Evolutionary conservation across 2,113 vertebrate species (phyloP).

Genomic region (Camelus bactrianus): DNA sequence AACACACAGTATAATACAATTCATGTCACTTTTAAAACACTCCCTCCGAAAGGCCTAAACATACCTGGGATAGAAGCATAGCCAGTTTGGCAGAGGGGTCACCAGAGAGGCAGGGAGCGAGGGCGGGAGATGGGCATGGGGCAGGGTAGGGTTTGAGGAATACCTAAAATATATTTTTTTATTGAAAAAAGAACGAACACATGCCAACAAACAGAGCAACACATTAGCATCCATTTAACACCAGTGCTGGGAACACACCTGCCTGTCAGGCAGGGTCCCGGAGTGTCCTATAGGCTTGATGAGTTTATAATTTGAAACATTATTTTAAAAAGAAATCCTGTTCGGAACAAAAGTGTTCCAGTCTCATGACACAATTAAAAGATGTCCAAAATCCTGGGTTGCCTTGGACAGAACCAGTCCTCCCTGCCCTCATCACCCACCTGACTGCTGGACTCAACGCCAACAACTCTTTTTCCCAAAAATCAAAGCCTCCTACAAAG

Average conservation of each 20-base stretch:
- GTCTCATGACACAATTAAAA: background rate
- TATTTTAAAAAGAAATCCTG: constrained; percentile 49
- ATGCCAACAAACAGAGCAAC: background rate
- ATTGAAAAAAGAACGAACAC: background rate
- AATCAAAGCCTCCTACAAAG: constrained; percentile 26
- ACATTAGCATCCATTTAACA: background rate
- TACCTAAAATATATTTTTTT: background rate
- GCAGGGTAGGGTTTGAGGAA: background rate
- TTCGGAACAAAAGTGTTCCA: background rate
- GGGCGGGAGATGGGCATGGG: fast-evolving
- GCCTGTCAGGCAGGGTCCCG: background rate
- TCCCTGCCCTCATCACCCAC: background rate
- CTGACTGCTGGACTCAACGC: background rate
- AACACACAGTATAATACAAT: background rate
- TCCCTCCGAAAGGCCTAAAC: background rate
- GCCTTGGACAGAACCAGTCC: background rate
- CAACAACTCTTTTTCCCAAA: background rate
- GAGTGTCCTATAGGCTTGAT: background rate
- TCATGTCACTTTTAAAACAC: background rate
- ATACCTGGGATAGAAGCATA: background rate
- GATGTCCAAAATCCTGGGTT: background rate
- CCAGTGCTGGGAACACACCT: background rate
- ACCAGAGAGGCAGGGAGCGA: background rate
- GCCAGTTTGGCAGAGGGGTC: background rate
- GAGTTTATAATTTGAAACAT: background rate